phyloP scores from a whole-genome alignment of 2,113 vertebrate genomes.

The Ranitomeya variabilis region DNA sequence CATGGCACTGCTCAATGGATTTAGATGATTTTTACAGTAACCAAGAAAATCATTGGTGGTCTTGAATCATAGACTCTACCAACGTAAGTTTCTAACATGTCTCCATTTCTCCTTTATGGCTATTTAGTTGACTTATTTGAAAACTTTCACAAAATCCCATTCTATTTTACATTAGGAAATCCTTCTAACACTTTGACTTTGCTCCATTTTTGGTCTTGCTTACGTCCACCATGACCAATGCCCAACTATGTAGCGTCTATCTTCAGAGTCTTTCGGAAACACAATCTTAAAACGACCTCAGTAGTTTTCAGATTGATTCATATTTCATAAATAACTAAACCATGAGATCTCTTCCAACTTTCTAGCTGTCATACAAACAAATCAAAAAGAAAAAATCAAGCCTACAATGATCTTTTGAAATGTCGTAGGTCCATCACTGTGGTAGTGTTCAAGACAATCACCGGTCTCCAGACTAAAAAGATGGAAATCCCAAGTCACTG shows the following conservation, averaged over 20 bases:
- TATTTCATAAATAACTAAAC: not conserved
- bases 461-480: not conserved
- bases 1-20: too few relatives aligned
- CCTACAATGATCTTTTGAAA: not conserved
- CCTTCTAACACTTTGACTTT: not conserved
- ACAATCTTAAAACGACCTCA: not conserved
- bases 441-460: not conserved
- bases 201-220: not conserved
- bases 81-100: too few relatives aligned
- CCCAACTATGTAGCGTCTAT: not conserved
- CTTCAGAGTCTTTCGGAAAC: not conserved
- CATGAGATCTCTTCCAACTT: not conserved
- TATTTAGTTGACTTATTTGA: too few relatives aligned
- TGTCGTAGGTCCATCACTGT: not conserved
- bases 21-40: too few relatives aligned
- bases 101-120: too few relatives aligned
- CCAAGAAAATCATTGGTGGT: too few relatives aligned
- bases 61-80: too few relatives aligned
- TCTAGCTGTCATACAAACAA: not conserved
- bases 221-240: not conserved
- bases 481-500: not conserved
- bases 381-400: not conserved
- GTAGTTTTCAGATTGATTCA: not conserved
- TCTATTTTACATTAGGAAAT: not conserved
- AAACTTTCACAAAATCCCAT: not conserved